Percentiles rank a stretch among this genome's conserved stretches.
Conservation (phyloP, 2,113 vertebrate species). For the Coptodon bakossiorum region DNA sequence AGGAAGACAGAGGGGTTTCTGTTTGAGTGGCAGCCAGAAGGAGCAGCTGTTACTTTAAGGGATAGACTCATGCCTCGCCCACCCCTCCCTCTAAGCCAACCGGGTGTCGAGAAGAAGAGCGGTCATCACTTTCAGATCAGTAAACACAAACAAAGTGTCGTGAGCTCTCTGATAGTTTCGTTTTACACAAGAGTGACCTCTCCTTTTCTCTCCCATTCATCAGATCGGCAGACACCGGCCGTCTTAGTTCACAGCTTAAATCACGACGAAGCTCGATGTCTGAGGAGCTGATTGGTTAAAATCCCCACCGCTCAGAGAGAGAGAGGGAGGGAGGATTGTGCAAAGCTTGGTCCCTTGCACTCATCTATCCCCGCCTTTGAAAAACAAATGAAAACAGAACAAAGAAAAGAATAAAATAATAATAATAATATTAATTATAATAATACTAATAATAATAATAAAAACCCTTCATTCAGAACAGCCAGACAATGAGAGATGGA, state of each 20-base stretch:
- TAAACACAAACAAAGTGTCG: background rate
- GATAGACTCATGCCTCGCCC: conserved; percentile 83
- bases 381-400: conserved; percentile 22
- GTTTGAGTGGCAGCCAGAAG: conserved; percentile 70
- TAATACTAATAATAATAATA: background rate
- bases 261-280: conserved; percentile 64
- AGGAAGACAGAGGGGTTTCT: conserved; percentile 17
- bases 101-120: conserved; percentile 25
- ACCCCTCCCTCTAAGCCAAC: conserved; percentile 53
- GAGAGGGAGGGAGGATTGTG: conserved; percentile 51
- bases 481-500: conserved; percentile 68
- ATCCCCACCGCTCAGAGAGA: conserved; percentile 59
- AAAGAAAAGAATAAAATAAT: background rate
- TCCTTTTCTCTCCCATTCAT: background rate
- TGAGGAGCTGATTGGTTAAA: conserved; percentile 76
- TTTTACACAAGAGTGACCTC: conserved; percentile 42
- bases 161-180: background rate
- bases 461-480: conserved; percentile 76
- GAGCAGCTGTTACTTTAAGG: conserved; percentile 73
- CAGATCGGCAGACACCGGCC: conserved; percentile 74
- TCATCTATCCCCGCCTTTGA: conserved; percentile 74
- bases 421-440: background rate
- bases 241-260: background rate
- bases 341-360: conserved; percentile 62
- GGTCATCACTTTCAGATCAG: conserved; percentile 1